A percentile compares a stretch with the other conserved stretches of the same genome.
These are phyloP conservation scores for Xiphorhynchus elegans DNA, from an alignment of 2,113 vertebrate genomes.

Conservation along the genomic window DNA sequence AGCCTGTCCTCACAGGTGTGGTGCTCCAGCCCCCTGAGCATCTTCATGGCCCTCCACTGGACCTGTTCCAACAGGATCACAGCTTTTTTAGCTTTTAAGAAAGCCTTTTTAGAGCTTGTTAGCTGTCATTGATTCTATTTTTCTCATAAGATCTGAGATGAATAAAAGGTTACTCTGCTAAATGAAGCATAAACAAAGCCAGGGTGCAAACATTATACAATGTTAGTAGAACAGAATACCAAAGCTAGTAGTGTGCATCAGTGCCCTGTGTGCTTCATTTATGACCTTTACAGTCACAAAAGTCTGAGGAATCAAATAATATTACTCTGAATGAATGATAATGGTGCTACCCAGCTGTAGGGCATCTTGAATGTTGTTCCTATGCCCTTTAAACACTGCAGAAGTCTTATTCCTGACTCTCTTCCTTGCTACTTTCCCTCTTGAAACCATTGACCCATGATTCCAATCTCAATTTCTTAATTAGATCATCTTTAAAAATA, in stretches of 20 bases:
- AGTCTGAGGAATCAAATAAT: neutral
- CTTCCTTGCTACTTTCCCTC: neutral
- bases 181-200: constrained; percentile 27
- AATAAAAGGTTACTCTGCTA: constrained; percentile 38
- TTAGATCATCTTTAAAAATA: neutral
- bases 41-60: neutral
- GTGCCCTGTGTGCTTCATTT: neutral
- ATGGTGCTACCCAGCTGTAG: neutral
- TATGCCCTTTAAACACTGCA: neutral
- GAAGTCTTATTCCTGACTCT: neutral
- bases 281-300: neutral
- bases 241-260: neutral
- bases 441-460: constrained; percentile 4
- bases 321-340: neutral
- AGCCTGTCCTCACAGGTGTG: neutral
- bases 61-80: neutral
- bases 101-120: constrained; percentile 3
- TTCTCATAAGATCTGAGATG: neutral
- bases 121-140: constrained; percentile 29
- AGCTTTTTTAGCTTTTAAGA: neutral
- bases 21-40: neutral
- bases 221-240: constrained; percentile 1
- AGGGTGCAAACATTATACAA: neutral
- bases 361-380: neutral
- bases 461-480: neutral